These are phyloP conservation scores for Pandemis heparana DNA, from an alignment of 2,888 invertebrate genomes.

Conservation along the genomic window DNA sequence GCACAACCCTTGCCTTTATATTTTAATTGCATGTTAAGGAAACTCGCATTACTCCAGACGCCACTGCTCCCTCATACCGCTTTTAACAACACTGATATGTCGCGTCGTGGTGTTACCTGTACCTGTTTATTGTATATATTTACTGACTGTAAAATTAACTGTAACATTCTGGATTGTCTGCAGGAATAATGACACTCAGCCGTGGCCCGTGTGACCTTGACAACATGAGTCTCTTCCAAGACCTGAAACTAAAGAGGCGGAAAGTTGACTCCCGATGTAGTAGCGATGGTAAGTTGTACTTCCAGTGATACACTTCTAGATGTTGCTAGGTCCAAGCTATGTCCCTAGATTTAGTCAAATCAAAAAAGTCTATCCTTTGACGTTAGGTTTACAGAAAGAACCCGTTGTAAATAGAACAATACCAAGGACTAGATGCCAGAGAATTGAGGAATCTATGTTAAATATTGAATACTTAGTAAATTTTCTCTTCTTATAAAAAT, in stretches of 20 bases:
- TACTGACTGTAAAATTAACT: slow-evolving; percentile 29
- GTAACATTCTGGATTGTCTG: slow-evolving; percentile 53
- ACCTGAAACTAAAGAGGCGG: slow-evolving; percentile 98
- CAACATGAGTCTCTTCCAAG: slow-evolving; percentile 99
- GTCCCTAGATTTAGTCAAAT: not conserved
- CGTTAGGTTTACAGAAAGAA: not conserved
- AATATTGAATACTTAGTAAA: too few species aligned
- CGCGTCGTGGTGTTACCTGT: not conserved
- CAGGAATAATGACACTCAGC: slow-evolving; percentile 99
- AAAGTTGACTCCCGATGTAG: slow-evolving; percentile 98
- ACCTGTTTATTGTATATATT: not conserved
- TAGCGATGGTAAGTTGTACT: slow-evolving; percentile 93
- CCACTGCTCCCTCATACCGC: not conserved
- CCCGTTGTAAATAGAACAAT: not conserved
- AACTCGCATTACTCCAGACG: not conserved
- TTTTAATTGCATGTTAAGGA: not conserved
- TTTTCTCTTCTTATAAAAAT: too few species aligned
- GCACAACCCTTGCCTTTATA: not conserved
- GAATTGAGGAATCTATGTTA: not conserved
- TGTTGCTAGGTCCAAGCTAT: not conserved
- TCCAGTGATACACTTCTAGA: not conserved
- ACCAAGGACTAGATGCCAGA: not conserved
- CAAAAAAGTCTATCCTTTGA: not conserved
- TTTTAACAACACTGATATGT: not conserved
- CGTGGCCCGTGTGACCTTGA: slow-evolving; percentile 98